Conservation (phyloP, 2,888 invertebrate species). For the Hyles lineata region DNA sequence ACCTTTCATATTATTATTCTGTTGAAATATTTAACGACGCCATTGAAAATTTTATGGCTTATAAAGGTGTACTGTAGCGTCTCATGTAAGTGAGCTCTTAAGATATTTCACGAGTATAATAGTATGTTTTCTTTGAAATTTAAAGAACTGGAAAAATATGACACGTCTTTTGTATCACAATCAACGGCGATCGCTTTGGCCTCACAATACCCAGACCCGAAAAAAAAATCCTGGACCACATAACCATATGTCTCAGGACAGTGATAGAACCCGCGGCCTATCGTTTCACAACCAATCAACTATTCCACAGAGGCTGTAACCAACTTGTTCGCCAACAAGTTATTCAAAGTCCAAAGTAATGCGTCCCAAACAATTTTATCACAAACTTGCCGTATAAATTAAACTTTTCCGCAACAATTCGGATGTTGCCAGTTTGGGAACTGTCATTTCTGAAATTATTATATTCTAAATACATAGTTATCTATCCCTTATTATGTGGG, state of each 20-base stretch:
- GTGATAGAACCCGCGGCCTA: too few relatives aligned
- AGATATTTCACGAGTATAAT: not conserved
- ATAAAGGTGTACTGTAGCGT: slow-evolving; percentile 13
- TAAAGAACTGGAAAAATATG: not conserved
- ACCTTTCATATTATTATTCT: slow-evolving; percentile 18
- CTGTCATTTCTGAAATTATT: slow-evolving; percentile 63
- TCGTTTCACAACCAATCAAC: too few relatives aligned
- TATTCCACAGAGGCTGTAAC: not conserved
- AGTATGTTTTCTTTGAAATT: not conserved
- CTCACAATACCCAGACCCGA: too few relatives aligned
- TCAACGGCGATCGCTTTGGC: not conserved
- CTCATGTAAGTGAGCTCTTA: not conserved
- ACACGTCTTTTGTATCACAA: not conserved
- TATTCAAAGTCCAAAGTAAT: slow-evolving; percentile 36
- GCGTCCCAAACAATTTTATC: slow-evolving; percentile 61
- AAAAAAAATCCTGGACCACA: too few relatives aligned
- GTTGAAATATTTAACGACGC: slow-evolving; percentile 21
- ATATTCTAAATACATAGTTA: slow-evolving; percentile 53
- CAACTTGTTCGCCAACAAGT: slow-evolving; percentile 3
- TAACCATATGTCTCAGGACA: too few relatives aligned
- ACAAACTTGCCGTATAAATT: slow-evolving; percentile 70
- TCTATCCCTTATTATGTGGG: slow-evolving; percentile 47
- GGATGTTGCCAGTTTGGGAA: slow-evolving; percentile 61
- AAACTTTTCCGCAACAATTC: slow-evolving; percentile 69
- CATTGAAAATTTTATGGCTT: slow-evolving; percentile 9